Percentiles rank a stretch among this genome's conserved stretches.
Conservation (phyloP, 1,140 invertebrate genomes). For the Tetraneura akinire region DNA sequence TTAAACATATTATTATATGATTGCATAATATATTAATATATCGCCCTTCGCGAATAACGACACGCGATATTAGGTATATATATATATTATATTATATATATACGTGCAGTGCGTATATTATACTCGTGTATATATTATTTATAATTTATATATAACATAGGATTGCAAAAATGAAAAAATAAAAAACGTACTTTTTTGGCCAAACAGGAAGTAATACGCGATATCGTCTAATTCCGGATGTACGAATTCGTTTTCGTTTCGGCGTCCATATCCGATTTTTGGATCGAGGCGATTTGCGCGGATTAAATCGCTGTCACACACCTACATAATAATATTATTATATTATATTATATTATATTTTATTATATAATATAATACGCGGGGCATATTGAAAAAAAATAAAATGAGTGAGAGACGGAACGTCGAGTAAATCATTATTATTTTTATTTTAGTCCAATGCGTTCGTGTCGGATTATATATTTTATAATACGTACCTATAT, state of each 20-base stretch:
- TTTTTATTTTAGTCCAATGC: slow-evolving; percentile 8
- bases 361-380: no score
- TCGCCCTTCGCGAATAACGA: background rate
- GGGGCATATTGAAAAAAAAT: no score
- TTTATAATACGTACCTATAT: background rate
- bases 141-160: no score
- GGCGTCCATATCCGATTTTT: background rate
- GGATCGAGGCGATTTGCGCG: background rate
- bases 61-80: background rate
- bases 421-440: slow-evolving; percentile 3
- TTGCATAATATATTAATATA: no score
- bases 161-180: no score
- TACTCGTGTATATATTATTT: no score
- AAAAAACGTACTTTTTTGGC: background rate
- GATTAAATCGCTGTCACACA: background rate
- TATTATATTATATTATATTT: no score
- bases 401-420: background rate
- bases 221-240: background rate
- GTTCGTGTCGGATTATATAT: slow-evolving; percentile 9
- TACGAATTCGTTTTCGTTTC: background rate
- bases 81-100: background rate
- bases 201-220: background rate
- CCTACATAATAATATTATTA: background rate
- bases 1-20: no score
- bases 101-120: no score